Conservation (phyloP, 2,797 vertebrate genomes). For the Sebastes wilsoni region DNA sequence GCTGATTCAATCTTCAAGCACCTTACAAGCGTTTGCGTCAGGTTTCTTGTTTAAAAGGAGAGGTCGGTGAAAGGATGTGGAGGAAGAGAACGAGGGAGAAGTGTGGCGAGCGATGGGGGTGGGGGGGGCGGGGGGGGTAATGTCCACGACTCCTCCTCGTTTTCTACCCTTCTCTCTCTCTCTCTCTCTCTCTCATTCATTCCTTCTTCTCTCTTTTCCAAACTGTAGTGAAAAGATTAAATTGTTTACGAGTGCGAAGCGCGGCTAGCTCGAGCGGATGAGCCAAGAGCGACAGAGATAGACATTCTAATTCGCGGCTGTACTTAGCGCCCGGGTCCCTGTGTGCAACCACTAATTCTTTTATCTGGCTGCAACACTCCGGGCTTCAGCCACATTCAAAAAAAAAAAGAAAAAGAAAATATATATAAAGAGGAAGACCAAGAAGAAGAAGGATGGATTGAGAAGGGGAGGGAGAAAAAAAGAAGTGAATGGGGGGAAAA, state of each 20-base stretch:
- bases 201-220: constrained; percentile 73
- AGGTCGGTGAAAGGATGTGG: constrained; percentile 65
- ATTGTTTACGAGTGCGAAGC: constrained; percentile 97
- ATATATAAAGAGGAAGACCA: constrained; percentile 19
- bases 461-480: not conserved
- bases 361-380: constrained; percentile 99
- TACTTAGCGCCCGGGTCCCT: constrained; percentile 91
- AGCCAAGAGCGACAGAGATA: constrained; percentile 97
- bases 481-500: constrained; percentile 86
- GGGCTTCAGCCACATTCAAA: constrained; percentile 94
- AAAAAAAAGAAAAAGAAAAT: constrained; percentile 72
- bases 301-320: constrained; percentile 96
- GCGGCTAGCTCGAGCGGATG: constrained; percentile 89
- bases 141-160: constrained; percentile 78
- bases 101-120: not conserved
- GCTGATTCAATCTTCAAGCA: constrained; percentile 80
- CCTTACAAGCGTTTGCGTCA: constrained; percentile 87
- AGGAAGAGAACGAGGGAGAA: constrained; percentile 43
- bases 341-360: constrained; percentile 97
- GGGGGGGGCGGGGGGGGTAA: constrained; percentile 55
- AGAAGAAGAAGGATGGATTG: not conserved
- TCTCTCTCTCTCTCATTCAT: constrained; percentile 55
- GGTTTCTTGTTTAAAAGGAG: constrained; percentile 80
- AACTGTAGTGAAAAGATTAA: constrained; percentile 99
- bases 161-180: constrained; percentile 45